Base-by-base conservation (phyloP, 2,888 invertebrate genomes). In the Campoletis raptor region DNA sequence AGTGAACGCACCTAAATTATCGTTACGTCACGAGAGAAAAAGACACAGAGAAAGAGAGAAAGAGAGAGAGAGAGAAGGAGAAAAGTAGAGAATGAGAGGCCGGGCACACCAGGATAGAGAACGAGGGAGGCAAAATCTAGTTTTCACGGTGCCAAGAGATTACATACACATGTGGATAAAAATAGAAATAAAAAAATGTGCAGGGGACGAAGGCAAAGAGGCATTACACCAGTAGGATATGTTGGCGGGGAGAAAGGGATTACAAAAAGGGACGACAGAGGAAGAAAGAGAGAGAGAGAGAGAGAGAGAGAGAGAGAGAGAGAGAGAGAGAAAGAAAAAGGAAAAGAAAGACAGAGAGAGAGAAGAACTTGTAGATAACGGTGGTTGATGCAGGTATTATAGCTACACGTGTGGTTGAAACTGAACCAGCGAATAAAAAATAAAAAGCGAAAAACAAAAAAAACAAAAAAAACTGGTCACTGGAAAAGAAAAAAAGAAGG, bases 1-100 rank as follows among this genome's bases (percentile, higher is more conserved):
- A 92, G 89, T 87, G 89, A 90, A 91, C 90, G 89, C 89, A 91
- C 90, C 90, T 91, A 91, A 92, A 92, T 92, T 92, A 92, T 91
- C 89, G 91, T 92, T 92, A 90, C 90, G 89, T 92, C 90, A 90
- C 86, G 83, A 80, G 79, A 87, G 85, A 90, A 83, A 90, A 42
- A 79, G 42, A 40, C 30, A 79, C 2, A 54, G 69, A 42, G 69
- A 30, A 45, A 24, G 64, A 45, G 52, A 64, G 64, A 52, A n/a
- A 52, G 52, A 61, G 45, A 57, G 57, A 40, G 40, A 37, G n/a
- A 54, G 40, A 74, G 12, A 15, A 10, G 0, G 64, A 66, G 64
- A 66, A 36, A 45, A 21, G 54, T n/a, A 57, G 54, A 61, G 12
- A 57, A 42, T 8, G 42, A 57, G 69, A 37, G 57, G 61, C 42